A percentile compares a stretch with the other conserved stretches of the same genome.
These are phyloP conservation scores for Tetheella fluctuosa DNA, from an alignment of 2,888 invertebrate genomes.

Conservation along the genomic window DNA sequence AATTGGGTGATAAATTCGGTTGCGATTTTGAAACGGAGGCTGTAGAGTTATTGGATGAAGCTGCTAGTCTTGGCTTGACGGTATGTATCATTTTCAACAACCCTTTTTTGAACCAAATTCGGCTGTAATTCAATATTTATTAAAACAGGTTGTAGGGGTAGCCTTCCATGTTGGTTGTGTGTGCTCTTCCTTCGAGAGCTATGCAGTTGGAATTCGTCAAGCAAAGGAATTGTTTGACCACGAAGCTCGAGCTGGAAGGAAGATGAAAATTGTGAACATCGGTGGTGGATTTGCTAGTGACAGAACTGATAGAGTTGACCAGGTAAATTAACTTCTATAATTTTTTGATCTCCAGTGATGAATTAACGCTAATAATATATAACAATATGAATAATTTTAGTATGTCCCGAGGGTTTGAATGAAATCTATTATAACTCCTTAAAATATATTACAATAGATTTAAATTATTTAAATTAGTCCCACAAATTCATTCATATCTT, in stretches of 20 bases:
- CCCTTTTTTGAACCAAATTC: neutral
- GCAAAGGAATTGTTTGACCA: constrained; percentile 48
- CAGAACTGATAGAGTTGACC: constrained; percentile 38
- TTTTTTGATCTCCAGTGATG: too few relatives aligned
- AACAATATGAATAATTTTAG: too few relatives aligned
- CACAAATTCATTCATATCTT: too few relatives aligned
- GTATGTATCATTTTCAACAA: constrained; percentile 30
- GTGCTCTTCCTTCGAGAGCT: constrained; percentile 43
- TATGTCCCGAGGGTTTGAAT: too few relatives aligned
- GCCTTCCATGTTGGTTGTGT: constrained; percentile 54
- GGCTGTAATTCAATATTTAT: too few relatives aligned
- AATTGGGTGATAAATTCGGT: constrained; percentile 51
- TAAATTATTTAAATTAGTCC: too few relatives aligned
- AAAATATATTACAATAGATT: too few relatives aligned
- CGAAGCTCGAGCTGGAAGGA: constrained; percentile 44
- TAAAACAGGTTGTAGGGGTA: constrained; percentile 49
- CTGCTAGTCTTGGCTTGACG: constrained; percentile 43
- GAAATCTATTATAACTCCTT: too few relatives aligned
- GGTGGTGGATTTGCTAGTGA: constrained; percentile 49
- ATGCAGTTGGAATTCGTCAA: constrained; percentile 38
- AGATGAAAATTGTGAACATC: constrained; percentile 52
- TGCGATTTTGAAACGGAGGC: constrained; percentile 53
- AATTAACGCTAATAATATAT: too few relatives aligned
- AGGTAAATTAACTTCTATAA: constrained; percentile 29
- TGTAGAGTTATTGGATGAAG: constrained; percentile 45